Evolutionary conservation across 2,888 invertebrate genomes (phyloP).

Genomic region (Nymphalis c-album): DNA sequence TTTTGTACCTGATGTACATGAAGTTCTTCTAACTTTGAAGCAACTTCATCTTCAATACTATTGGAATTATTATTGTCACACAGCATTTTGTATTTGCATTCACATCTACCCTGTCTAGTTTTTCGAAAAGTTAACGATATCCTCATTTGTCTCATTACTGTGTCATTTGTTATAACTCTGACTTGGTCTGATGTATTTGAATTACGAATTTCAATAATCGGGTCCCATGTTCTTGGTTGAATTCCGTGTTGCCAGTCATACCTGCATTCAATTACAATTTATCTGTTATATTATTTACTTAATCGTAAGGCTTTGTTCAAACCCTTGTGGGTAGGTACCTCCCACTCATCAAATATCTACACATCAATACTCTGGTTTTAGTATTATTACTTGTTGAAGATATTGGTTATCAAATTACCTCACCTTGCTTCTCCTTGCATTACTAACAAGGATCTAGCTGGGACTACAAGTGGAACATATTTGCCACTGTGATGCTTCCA

Average conservation of each 20-base stretch:
- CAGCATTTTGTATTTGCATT: constrained; percentile 82
- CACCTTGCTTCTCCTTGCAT: constrained; percentile 90
- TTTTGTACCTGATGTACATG: constrained; percentile 87
- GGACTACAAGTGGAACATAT: constrained; percentile 84
- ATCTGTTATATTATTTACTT: too few relatives aligned
- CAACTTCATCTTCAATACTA: constrained; percentile 73
- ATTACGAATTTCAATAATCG: constrained; percentile 62
- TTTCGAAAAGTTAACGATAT: constrained; percentile 94
- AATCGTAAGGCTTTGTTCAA: too few relatives aligned
- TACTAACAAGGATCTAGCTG: constrained; percentile 86
- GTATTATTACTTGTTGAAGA: background rate
- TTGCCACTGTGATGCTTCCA: constrained; percentile 85
- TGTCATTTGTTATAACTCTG: constrained; percentile 55
- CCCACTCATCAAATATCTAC: too few relatives aligned
- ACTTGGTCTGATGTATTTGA: constrained; percentile 40
- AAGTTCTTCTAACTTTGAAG: constrained; percentile 85
- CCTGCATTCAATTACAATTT: constrained; percentile 50
- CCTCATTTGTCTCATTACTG: constrained; percentile 64
- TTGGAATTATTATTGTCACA: constrained; percentile 83
- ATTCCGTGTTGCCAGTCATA: constrained; percentile 95
- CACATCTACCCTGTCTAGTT: constrained; percentile 78
- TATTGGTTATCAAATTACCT: background rate
- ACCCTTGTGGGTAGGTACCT: too few relatives aligned
- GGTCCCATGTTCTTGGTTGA: constrained; percentile 90
- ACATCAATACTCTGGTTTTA: too few relatives aligned